Evolutionary conservation across 2,797 vertebrate species (phyloP).

Genomic region (Prunella strophiata): DNA sequence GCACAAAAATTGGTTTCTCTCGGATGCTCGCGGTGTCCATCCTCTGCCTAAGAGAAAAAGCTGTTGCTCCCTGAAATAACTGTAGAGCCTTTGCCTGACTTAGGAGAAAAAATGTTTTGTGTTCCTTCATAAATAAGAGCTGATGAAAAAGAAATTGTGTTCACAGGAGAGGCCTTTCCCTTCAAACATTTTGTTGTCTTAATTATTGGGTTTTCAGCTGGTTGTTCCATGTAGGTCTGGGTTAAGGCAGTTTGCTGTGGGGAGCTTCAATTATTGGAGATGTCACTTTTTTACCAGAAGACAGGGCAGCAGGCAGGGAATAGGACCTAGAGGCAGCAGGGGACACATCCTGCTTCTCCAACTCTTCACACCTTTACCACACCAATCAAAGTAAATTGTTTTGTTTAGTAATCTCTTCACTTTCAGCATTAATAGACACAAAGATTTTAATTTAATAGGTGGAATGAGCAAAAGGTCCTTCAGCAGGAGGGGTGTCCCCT

Average conservation of each 20-base stretch:
- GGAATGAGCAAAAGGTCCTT: background rate
- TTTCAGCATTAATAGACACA: background rate
- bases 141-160: background rate
- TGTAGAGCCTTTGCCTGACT: background rate
- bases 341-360: background rate
- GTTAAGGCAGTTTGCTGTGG: background rate
- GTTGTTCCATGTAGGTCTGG: background rate
- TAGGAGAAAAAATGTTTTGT: background rate
- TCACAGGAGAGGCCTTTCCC: background rate
- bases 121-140: background rate
- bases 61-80: background rate
- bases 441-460: background rate
- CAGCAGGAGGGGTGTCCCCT: background rate
- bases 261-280: background rate
- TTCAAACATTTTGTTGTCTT: background rate
- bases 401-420: background rate
- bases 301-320: background rate
- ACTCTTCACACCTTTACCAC: accelerated
- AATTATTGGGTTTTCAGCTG: background rate
- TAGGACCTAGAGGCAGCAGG: background rate
- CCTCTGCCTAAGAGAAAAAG: background rate
- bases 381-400: background rate
- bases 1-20: background rate
- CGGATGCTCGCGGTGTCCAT: background rate
- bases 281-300: background rate